A percentile compares a stretch with the other conserved stretches of the same genome.
phyloP scores from a whole-genome alignment of 2,888 invertebrate species.

The Punctoribates punctum region DNA sequence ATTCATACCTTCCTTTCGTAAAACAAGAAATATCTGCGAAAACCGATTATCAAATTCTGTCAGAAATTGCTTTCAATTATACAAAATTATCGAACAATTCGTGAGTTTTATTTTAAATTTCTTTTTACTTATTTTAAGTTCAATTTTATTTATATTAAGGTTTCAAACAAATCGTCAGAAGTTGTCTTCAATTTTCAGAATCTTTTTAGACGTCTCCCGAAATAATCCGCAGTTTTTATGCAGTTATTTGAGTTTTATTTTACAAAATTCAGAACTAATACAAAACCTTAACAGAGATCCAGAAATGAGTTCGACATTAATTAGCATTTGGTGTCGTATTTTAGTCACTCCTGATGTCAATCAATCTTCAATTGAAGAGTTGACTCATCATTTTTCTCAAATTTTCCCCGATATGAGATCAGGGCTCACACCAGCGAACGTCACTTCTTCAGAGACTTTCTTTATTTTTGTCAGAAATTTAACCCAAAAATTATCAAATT shows the following conservation, averaged over 20 bases:
- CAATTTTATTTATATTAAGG: neutral
- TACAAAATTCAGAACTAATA: neutral
- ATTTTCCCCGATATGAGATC: neutral
- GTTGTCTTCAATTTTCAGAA: neutral
- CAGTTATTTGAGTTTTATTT: neutral
- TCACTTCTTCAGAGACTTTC: neutral
- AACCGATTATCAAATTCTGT: neutral
- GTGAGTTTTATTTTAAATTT: conserved; percentile 7
- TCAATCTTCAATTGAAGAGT: neutral
- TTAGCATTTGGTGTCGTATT: conserved; percentile 13
- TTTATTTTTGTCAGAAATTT: neutral
- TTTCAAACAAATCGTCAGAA: neutral
- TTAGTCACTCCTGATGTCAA: conserved; percentile 1
- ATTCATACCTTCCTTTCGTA: neutral
- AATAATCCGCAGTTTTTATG: conserved; percentile 1
- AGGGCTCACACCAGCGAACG: neutral
- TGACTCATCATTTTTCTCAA: neutral
- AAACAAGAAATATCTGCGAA: neutral
- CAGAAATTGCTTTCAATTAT: conserved; percentile 18
- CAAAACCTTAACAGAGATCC: neutral
- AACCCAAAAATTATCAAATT: neutral
- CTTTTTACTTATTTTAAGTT: neutral
- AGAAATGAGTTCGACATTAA: neutral
- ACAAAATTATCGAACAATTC: neutral
- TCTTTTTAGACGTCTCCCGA: neutral